Base-by-base conservation (phyloP, 2,113 vertebrate species). In the Eublepharis macularius region DNA sequence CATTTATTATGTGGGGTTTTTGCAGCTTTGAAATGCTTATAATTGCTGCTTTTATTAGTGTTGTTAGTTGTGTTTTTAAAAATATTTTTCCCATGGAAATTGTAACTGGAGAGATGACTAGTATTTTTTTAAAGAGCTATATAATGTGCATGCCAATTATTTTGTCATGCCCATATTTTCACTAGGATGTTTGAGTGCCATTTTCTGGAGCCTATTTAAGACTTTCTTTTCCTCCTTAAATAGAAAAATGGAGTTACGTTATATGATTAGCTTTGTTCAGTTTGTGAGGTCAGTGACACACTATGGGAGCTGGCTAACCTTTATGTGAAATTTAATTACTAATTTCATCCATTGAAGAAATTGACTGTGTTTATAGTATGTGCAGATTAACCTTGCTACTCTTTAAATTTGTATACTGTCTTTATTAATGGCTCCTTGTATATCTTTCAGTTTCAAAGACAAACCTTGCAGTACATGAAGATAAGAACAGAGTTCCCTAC, bases 401-500 rank as follows among this genome's bases (percentile, higher is more conserved):
- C 43, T 39, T 32, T 16, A 69, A n/a, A 70, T 60, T 14, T 70
- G 39, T 70, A 4, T 54, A 74, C 19, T 73, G 21, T 72, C 13
- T n/a, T 76, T 29, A 2, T 43, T 36, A 9, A 19, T 41, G 54
- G 66, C 66, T 68, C 26, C 21, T 49, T 21, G 21, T 63, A 54
- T 73, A 82, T 89, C 88, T 60, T 87, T 14, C 84, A 98, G 98
- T 98, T 75, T 98, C 98, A 66, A 98, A 98, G 95, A 98, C 96
- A 69, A 98, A 98, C 89, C 93, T 98, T 2, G 96, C 97, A 41
- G 98, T 98, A 65, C 98, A 98, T 74, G 97, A 98, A 94, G 97
- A 98, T 92, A 98, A 98, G 93, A 98, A 98, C 92, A 97, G 97
- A 95, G 97, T 98, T 21, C 98, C 98, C 0, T 98, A 97, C 43